phyloP scores from a whole-genome alignment of 37 sponge, comb jelly and placozoan genomes.

The Aplysina aerophoba region DNA sequence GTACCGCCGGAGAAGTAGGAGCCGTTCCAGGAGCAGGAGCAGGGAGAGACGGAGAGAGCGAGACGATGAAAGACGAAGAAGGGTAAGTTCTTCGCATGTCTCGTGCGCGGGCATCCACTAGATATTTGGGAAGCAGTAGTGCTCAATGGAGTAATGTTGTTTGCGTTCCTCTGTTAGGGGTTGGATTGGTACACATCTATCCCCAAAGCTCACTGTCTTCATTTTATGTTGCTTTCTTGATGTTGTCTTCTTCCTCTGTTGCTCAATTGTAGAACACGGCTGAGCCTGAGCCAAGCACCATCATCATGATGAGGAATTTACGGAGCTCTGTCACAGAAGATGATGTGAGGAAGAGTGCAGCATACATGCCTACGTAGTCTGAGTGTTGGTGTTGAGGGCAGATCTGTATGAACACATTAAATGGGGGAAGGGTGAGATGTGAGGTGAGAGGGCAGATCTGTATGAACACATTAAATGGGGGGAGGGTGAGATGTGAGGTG shows the following conservation, averaged over 20 bases:
- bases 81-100: background rate
- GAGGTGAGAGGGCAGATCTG: too few relatives aligned
- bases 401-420: too few relatives aligned
- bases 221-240: background rate
- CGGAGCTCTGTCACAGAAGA: conserved; percentile 45
- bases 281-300: conserved; percentile 38
- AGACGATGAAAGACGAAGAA: conserved; percentile 6
- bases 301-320: conserved; percentile 74
- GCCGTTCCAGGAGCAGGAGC: conserved; percentile 24
- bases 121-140: background rate
- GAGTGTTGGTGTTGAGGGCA: background rate
- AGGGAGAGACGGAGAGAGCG: conserved; percentile 31
- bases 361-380: background rate
- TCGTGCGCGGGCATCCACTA: too few relatives aligned
- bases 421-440: too few relatives aligned
- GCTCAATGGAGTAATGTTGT: background rate
- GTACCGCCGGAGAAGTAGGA: conserved; percentile 12
- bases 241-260: background rate
- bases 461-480: too few relatives aligned
- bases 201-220: background rate
- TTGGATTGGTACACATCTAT: background rate
- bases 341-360: conserved; percentile 50
- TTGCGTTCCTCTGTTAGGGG: background rate
- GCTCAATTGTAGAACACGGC: background rate
- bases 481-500: too few relatives aligned